phyloP scores from a whole-genome alignment of 2,888 invertebrate genomes.

The Miltochrista miniata region DNA sequence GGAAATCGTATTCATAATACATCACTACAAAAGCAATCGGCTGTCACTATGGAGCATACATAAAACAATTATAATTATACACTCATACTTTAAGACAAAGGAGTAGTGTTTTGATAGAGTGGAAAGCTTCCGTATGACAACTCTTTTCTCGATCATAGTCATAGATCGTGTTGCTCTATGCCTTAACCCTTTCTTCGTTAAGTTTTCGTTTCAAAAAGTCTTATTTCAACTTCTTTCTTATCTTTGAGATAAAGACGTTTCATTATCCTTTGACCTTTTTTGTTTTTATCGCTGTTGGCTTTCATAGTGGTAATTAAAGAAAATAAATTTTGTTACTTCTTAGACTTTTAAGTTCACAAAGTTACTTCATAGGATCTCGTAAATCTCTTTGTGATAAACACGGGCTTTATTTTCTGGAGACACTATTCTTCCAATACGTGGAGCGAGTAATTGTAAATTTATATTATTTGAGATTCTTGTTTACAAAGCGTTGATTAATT shows the following conservation, averaged over 20 bases:
- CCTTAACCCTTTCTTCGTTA: constrained; percentile 58
- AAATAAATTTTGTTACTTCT: constrained; percentile 35
- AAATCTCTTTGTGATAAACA: constrained; percentile 26
- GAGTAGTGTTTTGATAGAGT: too few relatives aligned
- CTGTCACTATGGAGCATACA: too few relatives aligned
- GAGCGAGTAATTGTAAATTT: not conserved
- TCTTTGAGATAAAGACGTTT: constrained; percentile 63
- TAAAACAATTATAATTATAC: too few relatives aligned
- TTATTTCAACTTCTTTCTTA: constrained; percentile 48
- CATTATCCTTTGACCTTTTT: constrained; percentile 62
- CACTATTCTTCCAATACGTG: not conserved
- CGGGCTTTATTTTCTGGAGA: constrained; percentile 8
- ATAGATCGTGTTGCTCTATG: too few relatives aligned
- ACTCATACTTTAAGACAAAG: too few relatives aligned
- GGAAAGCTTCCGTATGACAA: too few relatives aligned
- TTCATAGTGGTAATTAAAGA: constrained; percentile 57
- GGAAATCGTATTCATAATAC: too few relatives aligned
- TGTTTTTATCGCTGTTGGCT: constrained; percentile 36
- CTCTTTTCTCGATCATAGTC: too few relatives aligned
- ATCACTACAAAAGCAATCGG: too few relatives aligned
- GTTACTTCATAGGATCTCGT: constrained; percentile 27
- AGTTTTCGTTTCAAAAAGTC: constrained; percentile 48
- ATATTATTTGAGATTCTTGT: not conserved
- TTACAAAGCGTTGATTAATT: not conserved
- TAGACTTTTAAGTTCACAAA: constrained; percentile 19